Evolutionary conservation across 1,140 invertebrate species (phyloP).

Genomic region (Temnothorax nylanderi): DNA sequence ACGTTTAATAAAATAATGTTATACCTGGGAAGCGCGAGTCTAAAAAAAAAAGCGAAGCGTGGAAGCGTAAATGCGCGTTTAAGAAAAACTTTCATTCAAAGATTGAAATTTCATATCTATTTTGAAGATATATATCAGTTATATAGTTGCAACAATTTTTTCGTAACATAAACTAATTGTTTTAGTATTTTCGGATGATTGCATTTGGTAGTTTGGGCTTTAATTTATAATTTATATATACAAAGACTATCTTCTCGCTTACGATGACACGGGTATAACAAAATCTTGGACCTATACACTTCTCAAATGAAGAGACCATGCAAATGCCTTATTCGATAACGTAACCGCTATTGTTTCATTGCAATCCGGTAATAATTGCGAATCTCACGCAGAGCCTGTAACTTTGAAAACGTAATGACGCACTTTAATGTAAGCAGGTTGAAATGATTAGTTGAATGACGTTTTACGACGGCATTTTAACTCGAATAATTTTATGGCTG

Average conservation of each 20-base stretch:
- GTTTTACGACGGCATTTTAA: constrained; percentile 55
- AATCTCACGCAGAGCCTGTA: constrained; percentile 2
- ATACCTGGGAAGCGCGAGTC: neutral
- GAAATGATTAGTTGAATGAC: constrained; percentile 50
- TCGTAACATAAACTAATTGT: neutral
- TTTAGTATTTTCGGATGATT: neutral
- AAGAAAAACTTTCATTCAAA: neutral
- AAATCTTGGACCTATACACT: neutral
- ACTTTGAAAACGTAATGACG: constrained; percentile 21
- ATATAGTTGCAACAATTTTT: neutral
- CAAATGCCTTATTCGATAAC: neutral
- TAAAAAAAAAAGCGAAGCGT: neutral
- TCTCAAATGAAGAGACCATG: neutral
- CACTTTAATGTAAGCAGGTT: constrained; percentile 31
- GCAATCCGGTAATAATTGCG: neutral
- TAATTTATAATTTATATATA: constrained; percentile 25
- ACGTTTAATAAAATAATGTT: constrained; percentile 9
- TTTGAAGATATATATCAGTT: neutral
- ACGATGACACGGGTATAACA: neutral
- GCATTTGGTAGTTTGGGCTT: neutral
- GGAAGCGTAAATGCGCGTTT: neutral
- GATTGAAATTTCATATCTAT: neutral
- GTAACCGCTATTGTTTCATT: neutral
- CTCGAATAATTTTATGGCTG: constrained; percentile 55
- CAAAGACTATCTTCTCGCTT: neutral